Conservation (phyloP, 2,888 invertebrate species). For the Morpho helenor region DNA sequence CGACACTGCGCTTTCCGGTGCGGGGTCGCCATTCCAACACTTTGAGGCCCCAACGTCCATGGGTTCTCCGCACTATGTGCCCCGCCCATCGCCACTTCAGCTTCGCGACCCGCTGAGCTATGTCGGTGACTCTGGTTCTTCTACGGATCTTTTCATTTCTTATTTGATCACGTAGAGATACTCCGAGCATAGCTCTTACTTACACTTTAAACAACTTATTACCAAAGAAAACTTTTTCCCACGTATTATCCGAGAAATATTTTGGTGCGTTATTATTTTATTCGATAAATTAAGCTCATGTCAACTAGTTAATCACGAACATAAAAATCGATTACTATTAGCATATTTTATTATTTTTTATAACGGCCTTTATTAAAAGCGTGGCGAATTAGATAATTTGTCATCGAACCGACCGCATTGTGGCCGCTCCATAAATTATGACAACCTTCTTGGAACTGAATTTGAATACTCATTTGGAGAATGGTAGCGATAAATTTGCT, state of each 20-base stretch:
- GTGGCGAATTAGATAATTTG: constrained; percentile 69
- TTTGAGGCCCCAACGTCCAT: no score
- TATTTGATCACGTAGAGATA: no score
- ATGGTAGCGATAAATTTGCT: constrained; percentile 44
- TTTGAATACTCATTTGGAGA: constrained; percentile 38
- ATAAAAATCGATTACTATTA: constrained; percentile 8
- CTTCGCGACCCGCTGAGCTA: no score
- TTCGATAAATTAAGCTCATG: constrained; percentile 6
- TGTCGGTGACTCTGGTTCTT: no score
- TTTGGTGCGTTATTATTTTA: not conserved
- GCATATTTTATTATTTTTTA: constrained; percentile 34
- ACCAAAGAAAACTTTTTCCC: not conserved
- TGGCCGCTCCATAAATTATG: constrained; percentile 54
- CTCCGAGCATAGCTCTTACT: no score
- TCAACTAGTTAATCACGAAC: constrained; percentile 4
- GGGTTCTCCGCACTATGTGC: no score
- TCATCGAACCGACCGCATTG: constrained; percentile 54
- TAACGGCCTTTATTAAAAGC: constrained; percentile 27
- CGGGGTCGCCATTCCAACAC: no score
- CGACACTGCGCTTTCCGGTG: no score
- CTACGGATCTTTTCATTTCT: no score
- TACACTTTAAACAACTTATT: no score
- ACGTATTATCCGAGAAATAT: constrained; percentile 1
- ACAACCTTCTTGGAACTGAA: constrained; percentile 57
- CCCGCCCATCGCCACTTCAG: no score